phyloP scores from a whole-genome alignment of 2,113 vertebrate species.

The Okapia johnstoni region DNA sequence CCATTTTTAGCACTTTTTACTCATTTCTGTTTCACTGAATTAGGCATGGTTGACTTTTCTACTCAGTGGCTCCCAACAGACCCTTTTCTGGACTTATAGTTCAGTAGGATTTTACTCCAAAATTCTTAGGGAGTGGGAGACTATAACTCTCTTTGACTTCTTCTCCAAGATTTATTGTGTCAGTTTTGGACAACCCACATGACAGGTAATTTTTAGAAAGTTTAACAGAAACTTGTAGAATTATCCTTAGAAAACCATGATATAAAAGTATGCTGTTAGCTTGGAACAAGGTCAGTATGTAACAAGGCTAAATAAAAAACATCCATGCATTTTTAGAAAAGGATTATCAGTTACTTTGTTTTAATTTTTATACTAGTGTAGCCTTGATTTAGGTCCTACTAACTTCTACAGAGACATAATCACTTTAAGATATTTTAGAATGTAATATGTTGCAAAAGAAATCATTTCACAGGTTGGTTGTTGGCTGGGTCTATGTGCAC shows the following conservation, averaged over 20 bases:
- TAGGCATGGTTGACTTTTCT: background rate
- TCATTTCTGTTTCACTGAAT: background rate
- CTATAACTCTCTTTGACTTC: background rate
- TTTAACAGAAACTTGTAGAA: background rate
- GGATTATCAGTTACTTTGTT: background rate
- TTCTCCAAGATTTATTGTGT: background rate
- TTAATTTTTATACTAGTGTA: background rate
- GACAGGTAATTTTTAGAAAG: background rate
- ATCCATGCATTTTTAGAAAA: background rate
- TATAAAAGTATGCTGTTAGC: background rate
- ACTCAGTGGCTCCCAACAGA: background rate
- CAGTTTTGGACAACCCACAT: background rate
- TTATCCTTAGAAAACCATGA: background rate
- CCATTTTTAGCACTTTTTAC: background rate
- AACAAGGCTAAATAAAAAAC: background rate
- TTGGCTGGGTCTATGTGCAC: background rate
- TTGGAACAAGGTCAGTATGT: background rate
- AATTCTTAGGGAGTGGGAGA: background rate
- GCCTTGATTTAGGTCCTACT: background rate
- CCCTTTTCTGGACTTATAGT: background rate
- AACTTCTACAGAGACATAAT: background rate
- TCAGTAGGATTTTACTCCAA: background rate
- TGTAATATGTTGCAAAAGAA: background rate
- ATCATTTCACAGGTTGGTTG: background rate
- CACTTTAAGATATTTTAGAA: background rate